A percentile compares a stretch with the other conserved stretches of the same genome.
Conservation (phyloP, 2,113 vertebrate genomes). For the Tympanuchus pallidicinctus region DNA sequence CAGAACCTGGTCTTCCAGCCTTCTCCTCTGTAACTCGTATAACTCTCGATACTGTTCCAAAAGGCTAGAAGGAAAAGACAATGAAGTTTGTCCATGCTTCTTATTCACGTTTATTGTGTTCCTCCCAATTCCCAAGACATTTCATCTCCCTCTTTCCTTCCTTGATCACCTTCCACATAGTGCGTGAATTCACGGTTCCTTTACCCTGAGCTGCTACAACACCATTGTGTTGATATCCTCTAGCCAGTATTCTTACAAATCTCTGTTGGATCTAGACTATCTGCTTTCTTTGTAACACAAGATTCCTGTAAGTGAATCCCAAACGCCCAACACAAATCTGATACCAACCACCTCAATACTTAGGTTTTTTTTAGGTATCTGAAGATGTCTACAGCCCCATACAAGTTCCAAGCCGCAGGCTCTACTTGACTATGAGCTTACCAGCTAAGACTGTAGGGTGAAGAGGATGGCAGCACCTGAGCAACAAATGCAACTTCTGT, state of each 20-base stretch:
- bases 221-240: neutral
- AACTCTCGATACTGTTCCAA: constrained; percentile 86
- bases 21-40: constrained; percentile 83
- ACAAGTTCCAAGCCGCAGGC: neutral
- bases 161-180: neutral
- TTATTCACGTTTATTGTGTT: neutral
- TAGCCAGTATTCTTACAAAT: neutral
- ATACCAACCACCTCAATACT: neutral
- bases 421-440: neutral
- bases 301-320: neutral
- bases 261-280: neutral
- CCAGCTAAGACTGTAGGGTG: neutral
- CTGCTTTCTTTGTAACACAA: neutral
- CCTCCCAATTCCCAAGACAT: neutral
- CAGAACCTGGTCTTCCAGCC: constrained; percentile 82
- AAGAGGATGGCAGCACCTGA: neutral
- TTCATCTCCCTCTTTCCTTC: neutral
- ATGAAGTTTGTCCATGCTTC: neutral
- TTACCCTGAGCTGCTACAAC: neutral
- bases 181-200: neutral
- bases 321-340: neutral
- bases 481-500: neutral
- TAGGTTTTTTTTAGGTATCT: neutral
- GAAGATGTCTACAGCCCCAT: neutral
- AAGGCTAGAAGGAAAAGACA: constrained; percentile 73